Percentiles rank a stretch among this genome's conserved stretches.
Evolutionary conservation across 2,888 invertebrate species (phyloP).

Genomic region (Microctonus aethiopoides): DNA sequence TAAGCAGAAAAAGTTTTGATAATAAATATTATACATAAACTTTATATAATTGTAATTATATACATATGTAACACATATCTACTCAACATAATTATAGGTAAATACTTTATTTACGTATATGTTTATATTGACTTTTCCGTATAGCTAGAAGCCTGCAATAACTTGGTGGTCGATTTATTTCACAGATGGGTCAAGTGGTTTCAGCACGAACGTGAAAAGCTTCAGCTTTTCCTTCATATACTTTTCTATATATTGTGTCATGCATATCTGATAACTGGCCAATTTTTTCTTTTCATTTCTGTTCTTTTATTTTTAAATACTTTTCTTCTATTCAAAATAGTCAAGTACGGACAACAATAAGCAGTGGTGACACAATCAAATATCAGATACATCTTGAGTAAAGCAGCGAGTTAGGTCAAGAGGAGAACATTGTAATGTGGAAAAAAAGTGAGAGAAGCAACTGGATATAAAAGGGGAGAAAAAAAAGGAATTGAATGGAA

Average conservation of each 20-base stretch:
- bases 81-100: not conserved
- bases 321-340: constrained; percentile 33
- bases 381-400: not conserved
- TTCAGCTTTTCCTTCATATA: constrained; percentile 3
- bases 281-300: constrained; percentile 16
- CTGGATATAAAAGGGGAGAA: not conserved
- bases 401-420: constrained; percentile 8
- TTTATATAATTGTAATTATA: no score
- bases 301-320: no score
- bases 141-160: not conserved
- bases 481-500: no score
- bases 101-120: not conserved
- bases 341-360: constrained; percentile 28
- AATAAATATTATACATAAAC: no score
- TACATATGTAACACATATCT: no score
- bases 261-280: constrained; percentile 4
- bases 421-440: not conserved
- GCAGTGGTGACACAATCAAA: not conserved
- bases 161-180: constrained; percentile 25
- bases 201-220: constrained; percentile 37
- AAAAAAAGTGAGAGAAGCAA: not conserved
- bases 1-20: no score
- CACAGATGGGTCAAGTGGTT: constrained; percentile 31
- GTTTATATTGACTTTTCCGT: not conserved
- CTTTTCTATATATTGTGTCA: constrained; percentile 2